phyloP scores from a whole-genome alignment of 1,140 invertebrate species.

The Lysiphlebus fabarum region DNA sequence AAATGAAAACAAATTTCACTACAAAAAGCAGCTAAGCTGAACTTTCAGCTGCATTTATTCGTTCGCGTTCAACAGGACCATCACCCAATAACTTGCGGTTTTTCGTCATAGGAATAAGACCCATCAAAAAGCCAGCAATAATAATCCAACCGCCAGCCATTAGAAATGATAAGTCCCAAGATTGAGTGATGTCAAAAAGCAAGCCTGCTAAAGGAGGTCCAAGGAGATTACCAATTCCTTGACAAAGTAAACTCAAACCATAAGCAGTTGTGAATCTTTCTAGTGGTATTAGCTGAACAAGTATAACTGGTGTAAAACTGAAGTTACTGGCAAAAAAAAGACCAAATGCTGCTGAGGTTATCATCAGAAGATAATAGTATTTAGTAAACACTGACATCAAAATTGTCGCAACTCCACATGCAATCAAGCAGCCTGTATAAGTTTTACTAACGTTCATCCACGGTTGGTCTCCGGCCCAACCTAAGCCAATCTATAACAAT shows the following conservation, averaged over 20 bases:
- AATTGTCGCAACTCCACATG: slow-evolving; percentile 70
- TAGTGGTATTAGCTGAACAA: slow-evolving; percentile 76
- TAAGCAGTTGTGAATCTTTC: slow-evolving; percentile 85
- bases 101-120: slow-evolving; percentile 64
- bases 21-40: slow-evolving; percentile 13
- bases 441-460: slow-evolving; percentile 82
- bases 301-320: slow-evolving; percentile 82
- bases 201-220: slow-evolving; percentile 67
- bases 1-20: no score
- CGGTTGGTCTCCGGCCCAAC: slow-evolving; percentile 83
- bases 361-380: slow-evolving; percentile 60
- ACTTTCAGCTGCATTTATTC: slow-evolving; percentile 30
- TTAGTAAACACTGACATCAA: slow-evolving; percentile 68
- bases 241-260: slow-evolving; percentile 79
- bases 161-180: slow-evolving; percentile 73
- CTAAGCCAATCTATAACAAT: slow-evolving; percentile 69
- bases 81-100: slow-evolving; percentile 65
- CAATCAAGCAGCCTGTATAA: slow-evolving; percentile 72
- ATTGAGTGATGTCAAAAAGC: slow-evolving; percentile 66
- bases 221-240: slow-evolving; percentile 71
- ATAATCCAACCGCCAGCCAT: slow-evolving; percentile 73
- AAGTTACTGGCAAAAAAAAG: slow-evolving; percentile 83
- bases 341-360: slow-evolving; percentile 69
- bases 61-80: slow-evolving; percentile 62
- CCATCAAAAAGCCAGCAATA: slow-evolving; percentile 71